Evolutionary conservation across 2,888 invertebrate species (phyloP), one percentile per base, ranked within the genome.

Genomic region (Drosophila stalkeri): DNA sequence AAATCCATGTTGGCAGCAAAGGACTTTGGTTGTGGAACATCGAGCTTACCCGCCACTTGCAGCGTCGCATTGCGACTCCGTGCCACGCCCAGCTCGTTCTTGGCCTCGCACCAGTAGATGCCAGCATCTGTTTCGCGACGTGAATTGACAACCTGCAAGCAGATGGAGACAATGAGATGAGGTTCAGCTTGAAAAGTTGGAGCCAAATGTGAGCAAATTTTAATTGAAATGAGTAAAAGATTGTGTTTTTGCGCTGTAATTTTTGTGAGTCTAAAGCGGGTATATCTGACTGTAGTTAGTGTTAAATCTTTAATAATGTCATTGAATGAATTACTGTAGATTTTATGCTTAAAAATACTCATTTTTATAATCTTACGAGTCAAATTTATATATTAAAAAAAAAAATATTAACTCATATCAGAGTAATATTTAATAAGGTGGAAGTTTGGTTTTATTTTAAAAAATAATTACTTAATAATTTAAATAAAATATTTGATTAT

Each of bases 51-150:
- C 92, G 97, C 97, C 86, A 97, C 97, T 91, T 97, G 96, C 78
- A 98, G 94, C 11, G 97, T 97, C 60, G 97, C 98, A 92, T 97
- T 97, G 86, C 96, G 94, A 92, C 97, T 97, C 81, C 96, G 94
- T 37, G 96, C 97, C 80, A 96, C 96, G 49, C 98, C 98, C 86
- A 96, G 94, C 23, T 95, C 95, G 92, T 98, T 98, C 70, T 95
- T 95, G 0, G 97, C 98, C 92, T 97, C 96, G 92, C 98, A 98
- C 96, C 97, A 97, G 92, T 98, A 98, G 4, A 96, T 95, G 31
- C 98, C 98, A 57, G 96, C 96, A 89, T 86, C 86, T 82, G 86
- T 86, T 92, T 97, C 97, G 77, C 96, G 96, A 91, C 97, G 95
- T 82, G 96, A 96, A 92, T 97, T 96, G 61, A 96, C 96, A 82